Conservation (phyloP, 2,113 vertebrate species). For the Calypte anna region DNA sequence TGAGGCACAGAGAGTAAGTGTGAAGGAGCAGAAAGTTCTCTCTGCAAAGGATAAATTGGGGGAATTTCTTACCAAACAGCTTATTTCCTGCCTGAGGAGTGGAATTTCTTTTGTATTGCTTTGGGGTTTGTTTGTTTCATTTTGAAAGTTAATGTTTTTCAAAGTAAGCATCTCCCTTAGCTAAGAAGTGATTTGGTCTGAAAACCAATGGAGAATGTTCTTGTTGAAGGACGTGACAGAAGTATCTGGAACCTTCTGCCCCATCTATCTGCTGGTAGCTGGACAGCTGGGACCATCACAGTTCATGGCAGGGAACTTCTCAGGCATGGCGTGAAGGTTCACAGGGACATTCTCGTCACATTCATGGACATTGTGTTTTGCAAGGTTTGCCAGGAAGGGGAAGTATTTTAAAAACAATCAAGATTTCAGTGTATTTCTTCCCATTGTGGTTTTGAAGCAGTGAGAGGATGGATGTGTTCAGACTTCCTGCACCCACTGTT, state of each 20-base stretch:
- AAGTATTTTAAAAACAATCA: neutral
- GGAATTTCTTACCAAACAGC: neutral
- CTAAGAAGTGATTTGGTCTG: neutral
- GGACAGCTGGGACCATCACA: neutral
- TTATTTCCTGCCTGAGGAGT: neutral
- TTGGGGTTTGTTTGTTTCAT: neutral
- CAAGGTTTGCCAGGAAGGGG: neutral
- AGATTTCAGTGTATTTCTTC: neutral
- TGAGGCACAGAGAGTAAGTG: neutral
- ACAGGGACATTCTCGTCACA: neutral
- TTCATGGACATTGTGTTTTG: fast-evolving
- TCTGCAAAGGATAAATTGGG: neutral
- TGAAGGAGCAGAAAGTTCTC: neutral
- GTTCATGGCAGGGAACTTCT: neutral
- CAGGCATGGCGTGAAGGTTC: neutral
- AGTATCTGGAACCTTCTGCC: neutral
- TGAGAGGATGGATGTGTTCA: neutral
- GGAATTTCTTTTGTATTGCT: neutral
- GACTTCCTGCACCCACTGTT: neutral
- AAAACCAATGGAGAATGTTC: neutral
- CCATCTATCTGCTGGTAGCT: neutral
- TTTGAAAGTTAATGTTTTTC: neutral
- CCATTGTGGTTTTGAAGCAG: neutral
- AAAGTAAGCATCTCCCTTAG: neutral
- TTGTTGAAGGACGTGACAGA: neutral